A percentile compares a stretch with the other conserved stretches of the same genome.
Conservation (phyloP, 2,888 invertebrate species). For the Parapristionchus giblindavisi region DNA sequence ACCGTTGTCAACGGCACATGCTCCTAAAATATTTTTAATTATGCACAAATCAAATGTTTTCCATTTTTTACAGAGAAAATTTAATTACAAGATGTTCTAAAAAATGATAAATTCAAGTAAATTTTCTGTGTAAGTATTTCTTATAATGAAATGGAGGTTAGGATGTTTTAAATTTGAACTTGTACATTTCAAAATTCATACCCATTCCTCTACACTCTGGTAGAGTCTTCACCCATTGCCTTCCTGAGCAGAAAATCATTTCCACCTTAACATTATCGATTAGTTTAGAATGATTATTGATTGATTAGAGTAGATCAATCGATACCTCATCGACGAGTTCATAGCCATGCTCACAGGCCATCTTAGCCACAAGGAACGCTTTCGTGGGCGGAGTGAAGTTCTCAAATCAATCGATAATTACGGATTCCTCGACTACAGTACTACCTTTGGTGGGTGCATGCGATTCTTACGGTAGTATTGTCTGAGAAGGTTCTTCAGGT, state of each 20-base stretch:
- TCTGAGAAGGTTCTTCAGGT: conserved; percentile 64
- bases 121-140: too few relatives aligned
- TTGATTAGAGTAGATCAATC: background rate
- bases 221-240: conserved; percentile 64
- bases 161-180: background rate
- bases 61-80: background rate
- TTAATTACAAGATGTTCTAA: too few relatives aligned
- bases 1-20: conserved; percentile 65
- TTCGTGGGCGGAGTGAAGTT: conserved; percentile 37
- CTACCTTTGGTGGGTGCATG: conserved; percentile 57
- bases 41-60: background rate
- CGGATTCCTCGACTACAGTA: background rate
- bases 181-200: conserved; percentile 15
- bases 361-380: conserved; percentile 68
- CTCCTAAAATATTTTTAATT: conserved; percentile 44
- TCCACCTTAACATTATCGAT: too few relatives aligned
- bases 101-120: too few relatives aligned
- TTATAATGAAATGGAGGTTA: too few relatives aligned
- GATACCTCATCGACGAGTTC: conserved; percentile 66
- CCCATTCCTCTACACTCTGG: conserved; percentile 65
- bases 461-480: conserved; percentile 68
- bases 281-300: too few relatives aligned
- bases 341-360: conserved; percentile 68
- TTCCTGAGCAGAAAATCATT: conserved; percentile 66
- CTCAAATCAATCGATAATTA: conserved; percentile 1